These are phyloP conservation scores for Pelodytes ibericus DNA, from an alignment of 2,797 vertebrate genomes.

Conservation along the genomic window DNA sequence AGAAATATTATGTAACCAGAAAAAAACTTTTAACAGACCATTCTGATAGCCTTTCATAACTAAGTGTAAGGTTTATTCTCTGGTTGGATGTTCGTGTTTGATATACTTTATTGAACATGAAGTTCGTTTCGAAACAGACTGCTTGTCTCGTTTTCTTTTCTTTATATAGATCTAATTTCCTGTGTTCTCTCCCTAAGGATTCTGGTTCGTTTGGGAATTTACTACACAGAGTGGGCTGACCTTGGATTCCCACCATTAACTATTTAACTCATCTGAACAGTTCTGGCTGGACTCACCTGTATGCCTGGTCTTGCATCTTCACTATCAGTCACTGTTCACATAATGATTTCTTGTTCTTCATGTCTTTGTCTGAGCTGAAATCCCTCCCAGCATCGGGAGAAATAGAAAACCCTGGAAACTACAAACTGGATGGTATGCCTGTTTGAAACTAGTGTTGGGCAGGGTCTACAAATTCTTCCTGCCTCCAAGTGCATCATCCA, in stretches of 20 bases:
- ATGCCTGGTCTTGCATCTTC: background rate
- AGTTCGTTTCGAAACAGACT: background rate
- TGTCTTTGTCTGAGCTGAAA: constrained; percentile 31
- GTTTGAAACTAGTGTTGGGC: constrained; percentile 31
- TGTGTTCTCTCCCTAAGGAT: constrained; percentile 50
- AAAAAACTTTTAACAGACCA: too few relatives aligned
- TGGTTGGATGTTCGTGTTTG: background rate
- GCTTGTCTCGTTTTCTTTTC: background rate
- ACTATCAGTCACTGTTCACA: background rate
- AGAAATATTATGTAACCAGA: too few relatives aligned
- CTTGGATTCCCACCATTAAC: constrained; percentile 3
- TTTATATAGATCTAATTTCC: constrained; percentile 53
- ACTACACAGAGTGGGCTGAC: constrained; percentile 19
- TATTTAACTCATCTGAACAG: constrained; percentile 18
- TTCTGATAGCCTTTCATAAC: too few relatives aligned
- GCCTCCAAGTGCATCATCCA: background rate
- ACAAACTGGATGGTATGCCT: constrained; percentile 33
- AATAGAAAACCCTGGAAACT: constrained; percentile 17
- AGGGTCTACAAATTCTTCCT: background rate
- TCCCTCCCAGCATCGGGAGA: background rate
- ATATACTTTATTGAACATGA: background rate
- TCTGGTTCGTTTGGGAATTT: constrained; percentile 30
- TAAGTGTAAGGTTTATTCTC: background rate
- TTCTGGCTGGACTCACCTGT: background rate
- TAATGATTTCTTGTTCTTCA: constrained; percentile 24